phyloP scores from a whole-genome alignment of 2,113 vertebrate genomes.

The Psammodynastes pulverulentus region DNA sequence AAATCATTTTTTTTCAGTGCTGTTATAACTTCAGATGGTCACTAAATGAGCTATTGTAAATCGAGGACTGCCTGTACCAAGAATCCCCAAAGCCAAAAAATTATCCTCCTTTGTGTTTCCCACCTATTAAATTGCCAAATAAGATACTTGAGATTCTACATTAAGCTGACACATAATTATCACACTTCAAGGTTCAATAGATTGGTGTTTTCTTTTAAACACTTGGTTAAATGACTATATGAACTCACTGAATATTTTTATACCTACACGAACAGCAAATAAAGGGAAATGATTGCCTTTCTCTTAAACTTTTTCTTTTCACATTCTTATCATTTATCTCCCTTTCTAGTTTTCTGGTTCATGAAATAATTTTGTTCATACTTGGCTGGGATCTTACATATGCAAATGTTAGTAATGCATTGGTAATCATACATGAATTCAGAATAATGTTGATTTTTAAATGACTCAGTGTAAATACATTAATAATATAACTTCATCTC shows the following conservation, averaged over 20 bases:
- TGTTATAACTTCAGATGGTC: not conserved
- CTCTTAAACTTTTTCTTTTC: not conserved
- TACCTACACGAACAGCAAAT: not conserved
- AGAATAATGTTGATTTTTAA: not conserved
- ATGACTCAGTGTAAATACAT: not conserved
- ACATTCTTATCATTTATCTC: too few relatives aligned
- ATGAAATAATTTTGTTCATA: not conserved
- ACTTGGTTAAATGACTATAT: not conserved
- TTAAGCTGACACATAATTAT: not conserved
- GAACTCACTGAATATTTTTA: not conserved
- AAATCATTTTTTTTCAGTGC: not conserved
- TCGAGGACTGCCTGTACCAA: not conserved
- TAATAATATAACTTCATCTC: not conserved
- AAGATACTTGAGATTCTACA: not conserved
- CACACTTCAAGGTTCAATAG: not conserved
- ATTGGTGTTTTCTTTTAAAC: not conserved
- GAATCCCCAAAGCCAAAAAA: not conserved
- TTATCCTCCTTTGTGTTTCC: not conserved
- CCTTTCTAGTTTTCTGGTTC: not conserved
- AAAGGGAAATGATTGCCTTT: not conserved
- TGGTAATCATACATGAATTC: not conserved
- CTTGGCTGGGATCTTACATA: not conserved
- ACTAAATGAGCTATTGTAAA: not conserved
- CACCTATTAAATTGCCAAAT: not conserved
- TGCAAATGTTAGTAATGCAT: conserved; percentile 4